Base-by-base conservation (phyloP, 2,797 vertebrate genomes). In the Heteromormyrus szaboi region DNA sequence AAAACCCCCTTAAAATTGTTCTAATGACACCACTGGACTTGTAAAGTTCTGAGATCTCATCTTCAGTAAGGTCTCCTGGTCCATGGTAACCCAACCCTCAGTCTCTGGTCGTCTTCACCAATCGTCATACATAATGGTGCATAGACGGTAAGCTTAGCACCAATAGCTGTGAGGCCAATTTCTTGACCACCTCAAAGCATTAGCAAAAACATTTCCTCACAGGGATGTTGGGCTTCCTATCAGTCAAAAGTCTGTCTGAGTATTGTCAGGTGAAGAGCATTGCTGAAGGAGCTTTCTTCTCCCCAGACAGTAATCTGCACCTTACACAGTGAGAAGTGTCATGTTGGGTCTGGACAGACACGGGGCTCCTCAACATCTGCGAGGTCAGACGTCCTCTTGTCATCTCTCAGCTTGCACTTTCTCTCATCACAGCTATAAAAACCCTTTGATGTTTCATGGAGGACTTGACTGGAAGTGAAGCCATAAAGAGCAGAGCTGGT, bases 401-500 rank as follows among this genome's bases (percentile, higher is more conserved):
- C 84, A 86, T 25, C 84, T 37, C 48, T 17, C 29, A 86, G 51
- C 84, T 90, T 85, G 62, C 65, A 87, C 41, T 85, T 88, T 89
- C 85, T 85, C 92, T 83, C 89, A 87, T 68, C 62, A 37, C 89
- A 65, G 89, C 88, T 11, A 54, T 92, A 90, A 93, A 91, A 87
- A 29, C 76, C 92, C 95, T 95, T 95, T 95, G 94, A 95, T 94
- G 94, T 88, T 53, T 17, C 79, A 90, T 87, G 89, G 90, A 90
- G 91, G 89, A 92, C 90, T 89, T 90, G 72, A 76, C 22, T 89
- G 88, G 88, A 90, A 86, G 89, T 79, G 85, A 90, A 85, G 90
- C 88, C 89, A 91, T 94, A 93, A 94, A 94, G 89, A 92, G 89
- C 2, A 88, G 89, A 79, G 84, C 56, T 83, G 85, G 90, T 90